These are phyloP conservation scores for Chiloscyllium punctatum DNA, from an alignment of 2,797 vertebrate genomes.

Conservation along the genomic window DNA sequence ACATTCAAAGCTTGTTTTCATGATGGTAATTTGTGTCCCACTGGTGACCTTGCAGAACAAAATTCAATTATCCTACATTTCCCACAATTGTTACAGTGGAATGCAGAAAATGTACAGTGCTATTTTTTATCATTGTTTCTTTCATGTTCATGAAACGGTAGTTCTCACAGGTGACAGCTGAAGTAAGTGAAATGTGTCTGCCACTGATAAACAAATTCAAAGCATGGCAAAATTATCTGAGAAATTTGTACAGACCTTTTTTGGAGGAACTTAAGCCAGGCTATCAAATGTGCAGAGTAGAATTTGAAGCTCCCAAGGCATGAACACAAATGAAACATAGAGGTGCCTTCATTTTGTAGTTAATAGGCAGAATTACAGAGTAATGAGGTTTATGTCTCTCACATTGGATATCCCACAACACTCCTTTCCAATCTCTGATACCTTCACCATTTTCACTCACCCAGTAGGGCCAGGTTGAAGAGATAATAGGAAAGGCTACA, in stretches of 20 bases:
- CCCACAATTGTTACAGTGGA: not conserved
- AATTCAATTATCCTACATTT: not conserved
- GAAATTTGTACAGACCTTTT: not conserved
- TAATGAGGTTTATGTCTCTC: too few relatives aligned
- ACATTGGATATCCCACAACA: too few relatives aligned
- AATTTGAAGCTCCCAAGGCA: too few relatives aligned
- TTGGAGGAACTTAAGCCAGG: too few relatives aligned
- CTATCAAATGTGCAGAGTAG: too few relatives aligned
- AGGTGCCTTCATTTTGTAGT: too few relatives aligned
- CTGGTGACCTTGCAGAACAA: not conserved
- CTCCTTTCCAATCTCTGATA: too few relatives aligned
- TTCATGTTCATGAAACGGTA: not conserved
- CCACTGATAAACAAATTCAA: not conserved
- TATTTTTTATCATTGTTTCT: not conserved
- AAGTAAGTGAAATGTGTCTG: not conserved
- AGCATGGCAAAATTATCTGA: not conserved
- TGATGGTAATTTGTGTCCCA: not conserved
- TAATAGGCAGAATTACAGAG: too few relatives aligned
- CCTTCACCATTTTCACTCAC: too few relatives aligned
- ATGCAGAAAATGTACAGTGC: not conserved
- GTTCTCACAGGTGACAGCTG: not conserved
- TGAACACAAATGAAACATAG: too few relatives aligned
- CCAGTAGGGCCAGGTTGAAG: too few relatives aligned
- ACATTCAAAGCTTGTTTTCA: not conserved
- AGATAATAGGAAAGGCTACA: too few relatives aligned